phyloP scores from a whole-genome alignment of 2,888 invertebrate species.

The Dolichopus griseipennis region DNA sequence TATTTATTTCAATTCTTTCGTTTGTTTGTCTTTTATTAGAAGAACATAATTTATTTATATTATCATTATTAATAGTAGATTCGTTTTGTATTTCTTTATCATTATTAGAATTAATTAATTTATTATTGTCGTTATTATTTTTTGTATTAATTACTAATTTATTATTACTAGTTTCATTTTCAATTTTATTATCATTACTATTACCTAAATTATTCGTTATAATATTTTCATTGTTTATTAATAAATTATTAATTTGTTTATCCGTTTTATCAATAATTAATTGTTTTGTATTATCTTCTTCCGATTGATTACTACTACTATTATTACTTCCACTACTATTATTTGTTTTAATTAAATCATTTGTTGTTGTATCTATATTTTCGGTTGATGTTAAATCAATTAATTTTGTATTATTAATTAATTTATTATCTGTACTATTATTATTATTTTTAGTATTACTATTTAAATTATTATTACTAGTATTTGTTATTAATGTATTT shows the following conservation, averaged over 20 bases:
- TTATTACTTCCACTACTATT: neutral
- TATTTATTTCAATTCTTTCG: neutral
- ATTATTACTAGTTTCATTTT: neutral
- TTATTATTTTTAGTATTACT: conserved; percentile 23
- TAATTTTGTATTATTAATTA: conserved; percentile 10
- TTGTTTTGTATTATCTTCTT: conserved; percentile 22
- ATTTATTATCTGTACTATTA: conserved; percentile 20
- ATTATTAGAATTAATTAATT: conserved; percentile 7
- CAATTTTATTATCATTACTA: neutral
- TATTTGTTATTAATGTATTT: conserved; percentile 14
- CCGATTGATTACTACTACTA: conserved; percentile 16
- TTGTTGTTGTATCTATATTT: conserved; percentile 7
- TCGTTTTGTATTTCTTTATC: neutral
- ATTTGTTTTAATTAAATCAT: neutral
- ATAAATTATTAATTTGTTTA: neutral
- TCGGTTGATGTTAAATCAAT: conserved; percentile 15
- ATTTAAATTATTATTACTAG: conserved; percentile 22
- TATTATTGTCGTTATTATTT: neutral
- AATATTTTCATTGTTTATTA: neutral
- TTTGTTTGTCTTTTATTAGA: neutral
- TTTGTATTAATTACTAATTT: neutral
- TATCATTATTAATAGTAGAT: neutral
- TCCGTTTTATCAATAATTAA: neutral
- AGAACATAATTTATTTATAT: neutral
- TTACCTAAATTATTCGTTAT: neutral